Conservation (phyloP, 1,140 invertebrate species). For the Triops longicaudatus region DNA sequence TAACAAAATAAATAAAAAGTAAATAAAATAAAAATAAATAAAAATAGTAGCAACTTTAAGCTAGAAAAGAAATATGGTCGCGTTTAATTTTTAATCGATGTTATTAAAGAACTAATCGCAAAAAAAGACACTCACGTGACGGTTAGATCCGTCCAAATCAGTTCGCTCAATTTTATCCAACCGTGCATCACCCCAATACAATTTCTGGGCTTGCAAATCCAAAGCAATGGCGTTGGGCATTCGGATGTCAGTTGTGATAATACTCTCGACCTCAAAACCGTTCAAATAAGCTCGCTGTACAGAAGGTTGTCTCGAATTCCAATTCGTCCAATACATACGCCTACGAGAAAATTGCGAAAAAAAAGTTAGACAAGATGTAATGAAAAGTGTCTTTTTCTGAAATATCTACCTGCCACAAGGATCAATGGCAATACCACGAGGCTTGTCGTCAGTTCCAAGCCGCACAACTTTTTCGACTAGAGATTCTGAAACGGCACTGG, state of each 20-base stretch:
- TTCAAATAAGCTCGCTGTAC: conserved; percentile 62
- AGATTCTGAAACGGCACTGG: conserved; percentile 33
- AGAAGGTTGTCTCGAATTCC: conserved; percentile 57
- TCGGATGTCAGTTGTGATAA: conserved; percentile 64
- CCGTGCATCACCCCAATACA: conserved; percentile 51
- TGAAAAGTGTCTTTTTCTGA: neutral
- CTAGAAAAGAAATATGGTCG: conserved; percentile 25
- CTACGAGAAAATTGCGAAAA: conserved; percentile 37
- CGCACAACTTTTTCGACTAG: conserved; percentile 55
- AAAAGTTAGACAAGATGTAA: neutral
- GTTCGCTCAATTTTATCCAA: conserved; percentile 69
- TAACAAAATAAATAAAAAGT: neutral
- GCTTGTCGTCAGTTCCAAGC: conserved; percentile 60
- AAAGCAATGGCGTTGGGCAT: conserved; percentile 75
- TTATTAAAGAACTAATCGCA: neutral
- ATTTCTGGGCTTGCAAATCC: conserved; percentile 58
- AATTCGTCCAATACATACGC: conserved; percentile 72
- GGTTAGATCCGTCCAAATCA: conserved; percentile 69
- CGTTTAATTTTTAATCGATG: neutral
- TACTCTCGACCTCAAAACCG: conserved; percentile 54
- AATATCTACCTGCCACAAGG: conserved; percentile 57
- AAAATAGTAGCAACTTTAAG: neutral
- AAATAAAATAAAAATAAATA: neutral
- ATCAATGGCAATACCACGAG: conserved; percentile 71
- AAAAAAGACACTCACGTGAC: conserved; percentile 49